These are phyloP conservation scores for Ciona savignyi DNA, from an alignment of 23 tunicate species.

Conservation along the genomic window DNA sequence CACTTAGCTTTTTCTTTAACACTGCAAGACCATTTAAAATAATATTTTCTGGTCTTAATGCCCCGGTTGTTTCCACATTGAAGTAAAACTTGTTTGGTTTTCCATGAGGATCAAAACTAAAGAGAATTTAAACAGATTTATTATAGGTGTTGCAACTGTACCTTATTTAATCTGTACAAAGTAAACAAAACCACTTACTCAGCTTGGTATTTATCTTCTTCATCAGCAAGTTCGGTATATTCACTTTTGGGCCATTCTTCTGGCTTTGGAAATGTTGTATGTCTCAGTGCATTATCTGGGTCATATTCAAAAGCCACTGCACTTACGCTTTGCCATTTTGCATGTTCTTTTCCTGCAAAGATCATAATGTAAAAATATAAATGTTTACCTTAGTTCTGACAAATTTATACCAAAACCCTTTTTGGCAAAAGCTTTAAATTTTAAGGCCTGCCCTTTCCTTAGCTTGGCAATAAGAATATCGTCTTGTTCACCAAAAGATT, in stretches of 20 bases:
- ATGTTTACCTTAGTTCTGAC: neutral
- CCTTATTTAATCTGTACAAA: too few species aligned
- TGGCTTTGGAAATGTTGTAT: slow-evolving; percentile 98
- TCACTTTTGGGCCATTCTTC: slow-evolving; percentile 99
- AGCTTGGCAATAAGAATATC: slow-evolving; percentile 92
- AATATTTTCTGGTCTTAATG: slow-evolving; percentile 86
- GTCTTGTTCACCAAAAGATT: slow-evolving; percentile 78
- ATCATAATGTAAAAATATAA: neutral
- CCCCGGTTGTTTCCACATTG: slow-evolving; percentile 86
- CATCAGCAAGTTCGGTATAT: slow-evolving; percentile 78
- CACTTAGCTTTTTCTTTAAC: slow-evolving; percentile 83
- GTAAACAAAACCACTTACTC: slow-evolving; percentile 35
- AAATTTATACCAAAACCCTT: slow-evolving; percentile 78
- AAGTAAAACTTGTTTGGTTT: slow-evolving; percentile 90
- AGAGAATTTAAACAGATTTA: too few species aligned
- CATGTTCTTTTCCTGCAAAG: slow-evolving; percentile 84
- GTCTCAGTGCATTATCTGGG: slow-evolving; percentile 95
- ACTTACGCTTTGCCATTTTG: slow-evolving; percentile 95
- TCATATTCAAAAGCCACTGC: slow-evolving; percentile 98
- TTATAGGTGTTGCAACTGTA: too few species aligned
- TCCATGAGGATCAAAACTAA: slow-evolving; percentile 69
- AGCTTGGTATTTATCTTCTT: slow-evolving; percentile 86
- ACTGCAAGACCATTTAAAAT: slow-evolving; percentile 86
- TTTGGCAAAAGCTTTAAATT: slow-evolving; percentile 93
- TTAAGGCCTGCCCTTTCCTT: slow-evolving; percentile 92